Conservation (phyloP, 2,888 invertebrate species). For the Clunio marinus region DNA sequence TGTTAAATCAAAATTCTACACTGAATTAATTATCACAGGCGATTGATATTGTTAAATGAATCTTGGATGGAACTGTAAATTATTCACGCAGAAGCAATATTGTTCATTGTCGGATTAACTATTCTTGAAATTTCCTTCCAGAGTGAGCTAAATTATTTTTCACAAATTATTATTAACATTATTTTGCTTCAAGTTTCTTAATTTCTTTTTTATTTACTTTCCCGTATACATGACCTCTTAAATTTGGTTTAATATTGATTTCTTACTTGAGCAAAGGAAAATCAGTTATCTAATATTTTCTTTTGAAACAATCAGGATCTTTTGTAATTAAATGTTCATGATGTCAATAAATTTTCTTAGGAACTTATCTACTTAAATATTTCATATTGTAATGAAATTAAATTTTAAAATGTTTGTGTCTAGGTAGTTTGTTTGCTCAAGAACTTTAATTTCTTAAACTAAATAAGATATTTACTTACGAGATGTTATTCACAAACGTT, state of each 20-base stretch:
- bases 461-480: no score
- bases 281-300: no score
- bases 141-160: background rate
- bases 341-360: no score
- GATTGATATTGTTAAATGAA: slow-evolving; percentile 2
- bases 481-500: no score
- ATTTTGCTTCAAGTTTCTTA: background rate
- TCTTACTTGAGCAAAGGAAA: slow-evolving; percentile 17
- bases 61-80: background rate
- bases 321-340: no score
- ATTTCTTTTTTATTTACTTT: no score
- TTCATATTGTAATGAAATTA: no score
- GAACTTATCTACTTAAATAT: no score
- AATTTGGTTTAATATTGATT: slow-evolving; percentile 15
- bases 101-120: background rate
- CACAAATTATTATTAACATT: background rate
- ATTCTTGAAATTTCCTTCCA: background rate
- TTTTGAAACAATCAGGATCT: no score
- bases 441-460: no score
- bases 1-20: background rate
- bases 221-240: background rate
- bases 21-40: slow-evolving; percentile 3
- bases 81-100: background rate
- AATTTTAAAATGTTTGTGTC: no score
- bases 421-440: no score